A percentile compares a stretch with the other conserved stretches of the same genome.
Conservation (phyloP, 2,113 vertebrate species). For the Sebastes fasciatus region DNA sequence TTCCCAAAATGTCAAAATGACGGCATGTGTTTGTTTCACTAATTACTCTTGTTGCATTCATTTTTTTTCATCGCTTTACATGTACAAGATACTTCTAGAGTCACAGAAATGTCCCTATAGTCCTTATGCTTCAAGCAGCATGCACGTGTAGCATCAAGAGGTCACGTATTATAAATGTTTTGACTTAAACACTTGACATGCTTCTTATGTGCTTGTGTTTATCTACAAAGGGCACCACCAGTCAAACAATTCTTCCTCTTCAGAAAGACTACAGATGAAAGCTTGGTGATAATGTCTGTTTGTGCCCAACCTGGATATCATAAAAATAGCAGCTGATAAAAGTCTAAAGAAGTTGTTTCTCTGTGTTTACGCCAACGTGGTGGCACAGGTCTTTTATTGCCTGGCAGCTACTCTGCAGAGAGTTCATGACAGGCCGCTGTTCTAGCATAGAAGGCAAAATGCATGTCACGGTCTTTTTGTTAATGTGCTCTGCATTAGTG, state of each 20-base stretch:
- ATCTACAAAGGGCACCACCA: background rate
- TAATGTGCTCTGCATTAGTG: background rate
- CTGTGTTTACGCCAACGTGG: background rate
- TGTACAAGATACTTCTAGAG: too few species aligned
- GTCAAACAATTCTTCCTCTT: background rate
- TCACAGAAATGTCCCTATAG: background rate
- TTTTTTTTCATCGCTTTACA: background rate
- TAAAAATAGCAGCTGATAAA: conserved; percentile 16
- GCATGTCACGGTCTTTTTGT: background rate
- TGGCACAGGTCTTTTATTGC: background rate
- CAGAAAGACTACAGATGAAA: background rate
- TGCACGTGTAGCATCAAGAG: background rate
- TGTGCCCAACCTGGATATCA: background rate
- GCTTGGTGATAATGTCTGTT: background rate
- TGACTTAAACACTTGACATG: background rate
- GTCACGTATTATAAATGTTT: too few species aligned
- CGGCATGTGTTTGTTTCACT: background rate
- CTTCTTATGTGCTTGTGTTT: background rate
- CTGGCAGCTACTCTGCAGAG: background rate
- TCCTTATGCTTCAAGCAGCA: background rate
- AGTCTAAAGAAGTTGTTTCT: background rate
- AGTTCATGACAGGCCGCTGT: background rate
- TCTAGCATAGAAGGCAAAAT: background rate
- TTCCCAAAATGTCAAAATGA: background rate
- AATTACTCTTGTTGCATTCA: background rate